These are phyloP conservation scores for Rhinella marina DNA, from an alignment of 2,797 vertebrate genomes.

Conservation along the genomic window DNA sequence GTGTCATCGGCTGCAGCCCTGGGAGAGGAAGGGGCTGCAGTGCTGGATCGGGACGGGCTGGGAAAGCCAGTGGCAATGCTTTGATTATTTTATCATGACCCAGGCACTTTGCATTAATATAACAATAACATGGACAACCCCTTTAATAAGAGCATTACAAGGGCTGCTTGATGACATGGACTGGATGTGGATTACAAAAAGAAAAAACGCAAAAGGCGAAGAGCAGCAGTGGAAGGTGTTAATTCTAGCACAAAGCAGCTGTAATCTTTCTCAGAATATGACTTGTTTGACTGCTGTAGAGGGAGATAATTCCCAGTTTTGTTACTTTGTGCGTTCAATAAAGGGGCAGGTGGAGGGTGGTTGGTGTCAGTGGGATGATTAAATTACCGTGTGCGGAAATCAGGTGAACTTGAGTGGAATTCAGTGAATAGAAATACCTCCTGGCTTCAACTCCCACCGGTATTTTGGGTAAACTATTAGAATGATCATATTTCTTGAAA, in stretches of 20 bases:
- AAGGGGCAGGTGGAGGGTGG: conserved; percentile 47
- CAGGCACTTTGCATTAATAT: no score
- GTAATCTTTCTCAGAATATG: conserved; percentile 37
- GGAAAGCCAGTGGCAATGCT: no score
- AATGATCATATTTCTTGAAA: conserved; percentile 15
- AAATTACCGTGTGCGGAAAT: conserved; percentile 50
- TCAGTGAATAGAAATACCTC: conserved; percentile 41
- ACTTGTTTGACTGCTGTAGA: conserved; percentile 50
- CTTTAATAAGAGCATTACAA: not conserved
- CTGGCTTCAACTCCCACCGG: conserved; percentile 37
- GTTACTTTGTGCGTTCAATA: conserved; percentile 55
- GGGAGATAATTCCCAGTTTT: conserved; percentile 57
- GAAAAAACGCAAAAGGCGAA: not conserved
- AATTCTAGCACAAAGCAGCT: conserved; percentile 32
- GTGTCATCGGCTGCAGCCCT: no score
- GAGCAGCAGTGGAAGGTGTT: conserved; percentile 16
- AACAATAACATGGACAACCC: no score
- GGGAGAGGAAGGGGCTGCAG: no score
- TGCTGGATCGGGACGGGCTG: no score
- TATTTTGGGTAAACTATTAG: conserved; percentile 24
- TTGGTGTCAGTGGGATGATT: conserved; percentile 53
- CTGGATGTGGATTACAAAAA: not conserved
- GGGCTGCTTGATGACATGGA: not conserved
- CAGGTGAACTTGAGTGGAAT: conserved; percentile 46
- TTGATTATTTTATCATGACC: no score